These are phyloP conservation scores for Melanotaenia parkinsoni DNA, from an alignment of 2,797 vertebrate genomes.

Conservation along the genomic window DNA sequence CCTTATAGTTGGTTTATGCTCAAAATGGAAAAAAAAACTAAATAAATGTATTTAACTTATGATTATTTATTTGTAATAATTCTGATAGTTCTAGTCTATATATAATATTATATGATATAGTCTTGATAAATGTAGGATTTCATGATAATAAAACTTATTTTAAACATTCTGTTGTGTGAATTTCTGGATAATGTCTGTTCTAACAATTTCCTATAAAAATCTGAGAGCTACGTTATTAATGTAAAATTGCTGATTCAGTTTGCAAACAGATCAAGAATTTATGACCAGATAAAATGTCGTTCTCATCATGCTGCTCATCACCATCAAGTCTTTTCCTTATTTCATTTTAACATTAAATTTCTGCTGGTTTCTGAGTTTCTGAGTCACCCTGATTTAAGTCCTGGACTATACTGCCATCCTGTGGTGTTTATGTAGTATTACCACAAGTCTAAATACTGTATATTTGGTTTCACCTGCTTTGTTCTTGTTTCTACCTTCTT, in stretches of 20 bases:
- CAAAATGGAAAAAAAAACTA: no score
- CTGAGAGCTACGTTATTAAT: neutral
- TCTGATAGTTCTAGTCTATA: neutral
- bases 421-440: neutral
- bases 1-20: neutral
- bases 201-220: no score
- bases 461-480: no score
- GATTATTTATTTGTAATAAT: neutral
- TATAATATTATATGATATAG: no score
- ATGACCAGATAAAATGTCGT: neutral
- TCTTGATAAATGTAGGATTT: no score
- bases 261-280: neutral
- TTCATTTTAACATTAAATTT: neutral
- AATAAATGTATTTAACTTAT: no score
- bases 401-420: constrained; percentile 10
- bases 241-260: neutral
- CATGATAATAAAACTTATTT: neutral
- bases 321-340: no score
- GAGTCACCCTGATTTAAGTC: neutral
- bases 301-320: neutral
- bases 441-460: neutral
- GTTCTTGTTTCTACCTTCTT: neutral
- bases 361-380: neutral
- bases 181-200: neutral
- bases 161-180: neutral